Evolutionary conservation across 2,797 vertebrate genomes (phyloP).

Genomic region (Channallabes apus): DNA sequence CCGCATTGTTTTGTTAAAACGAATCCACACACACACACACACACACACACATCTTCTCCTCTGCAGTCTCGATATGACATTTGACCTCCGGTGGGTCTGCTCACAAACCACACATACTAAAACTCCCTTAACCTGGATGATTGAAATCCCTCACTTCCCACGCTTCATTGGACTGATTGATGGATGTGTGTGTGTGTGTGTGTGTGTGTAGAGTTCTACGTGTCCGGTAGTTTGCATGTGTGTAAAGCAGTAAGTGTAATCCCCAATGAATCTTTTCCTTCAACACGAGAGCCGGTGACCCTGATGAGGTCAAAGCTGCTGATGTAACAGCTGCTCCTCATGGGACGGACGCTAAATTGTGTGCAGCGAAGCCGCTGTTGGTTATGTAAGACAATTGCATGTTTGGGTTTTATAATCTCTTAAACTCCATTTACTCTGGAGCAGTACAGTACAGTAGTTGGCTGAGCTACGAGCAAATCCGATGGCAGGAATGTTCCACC

Average conservation of each 20-base stretch:
- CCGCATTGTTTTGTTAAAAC: not conserved
- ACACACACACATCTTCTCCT: not conserved
- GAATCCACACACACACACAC: not conserved
- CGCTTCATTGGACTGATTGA: conserved; percentile 32
- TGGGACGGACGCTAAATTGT: conserved; percentile 57
- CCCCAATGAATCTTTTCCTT: conserved; percentile 31
- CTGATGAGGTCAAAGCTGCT: conserved; percentile 64
- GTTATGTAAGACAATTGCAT: conserved; percentile 78
- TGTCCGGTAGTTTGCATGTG: conserved; percentile 5
- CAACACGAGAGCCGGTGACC: conserved; percentile 41
- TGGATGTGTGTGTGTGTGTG: conserved; percentile 13
- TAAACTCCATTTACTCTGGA: conserved; percentile 50
- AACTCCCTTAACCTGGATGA: conserved; percentile 1
- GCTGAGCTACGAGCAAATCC: not conserved
- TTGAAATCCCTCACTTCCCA: not conserved
- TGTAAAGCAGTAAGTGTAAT: conserved; percentile 22
- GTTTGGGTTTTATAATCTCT: conserved; percentile 72
- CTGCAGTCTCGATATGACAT: not conserved
- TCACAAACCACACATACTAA: conserved; percentile 13
- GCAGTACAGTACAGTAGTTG: conserved; percentile 48
- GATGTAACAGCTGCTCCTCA: conserved; percentile 70
- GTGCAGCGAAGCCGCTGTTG: conserved; percentile 62
- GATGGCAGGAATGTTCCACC: not conserved
- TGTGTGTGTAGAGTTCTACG: not conserved
- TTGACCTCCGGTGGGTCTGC: not conserved